A percentile compares a stretch with the other conserved stretches of the same genome.
Conservation (phyloP, 1,140 invertebrate genomes). For the Aphelenchoides avenae region DNA sequence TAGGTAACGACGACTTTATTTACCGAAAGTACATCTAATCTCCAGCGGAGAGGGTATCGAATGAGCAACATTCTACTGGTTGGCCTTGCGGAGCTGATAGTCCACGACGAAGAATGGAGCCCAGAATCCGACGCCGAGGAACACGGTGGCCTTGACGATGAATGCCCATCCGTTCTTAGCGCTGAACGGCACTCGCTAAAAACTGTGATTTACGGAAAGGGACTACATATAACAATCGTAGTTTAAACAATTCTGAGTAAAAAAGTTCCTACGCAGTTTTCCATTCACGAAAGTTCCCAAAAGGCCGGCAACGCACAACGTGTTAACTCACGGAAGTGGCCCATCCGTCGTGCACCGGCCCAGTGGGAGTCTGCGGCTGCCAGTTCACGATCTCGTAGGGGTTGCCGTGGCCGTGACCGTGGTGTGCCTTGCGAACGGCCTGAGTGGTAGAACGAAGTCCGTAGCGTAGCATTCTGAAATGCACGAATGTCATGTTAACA, state of each 20-base stretch:
- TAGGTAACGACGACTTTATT: no score
- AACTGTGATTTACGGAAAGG: slow-evolving; percentile 13
- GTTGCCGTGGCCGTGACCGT: slow-evolving; percentile 30
- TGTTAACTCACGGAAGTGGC: slow-evolving; percentile 41
- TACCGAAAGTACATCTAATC: no score
- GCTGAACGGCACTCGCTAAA: neutral
- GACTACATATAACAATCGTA: slow-evolving; percentile 27
- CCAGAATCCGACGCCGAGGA: slow-evolving; percentile 43
- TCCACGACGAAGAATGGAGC: slow-evolving; percentile 48
- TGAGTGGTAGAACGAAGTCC: slow-evolving; percentile 30
- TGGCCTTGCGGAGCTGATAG: slow-evolving; percentile 43
- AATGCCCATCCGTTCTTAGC: slow-evolving; percentile 34
- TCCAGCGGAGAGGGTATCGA: no score
- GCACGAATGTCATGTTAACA: no score
- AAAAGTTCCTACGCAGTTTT: neutral
- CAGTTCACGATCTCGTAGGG: slow-evolving; percentile 21
- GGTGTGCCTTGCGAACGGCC: slow-evolving; percentile 30
- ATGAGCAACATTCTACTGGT: no score
- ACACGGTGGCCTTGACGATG: slow-evolving; percentile 31
- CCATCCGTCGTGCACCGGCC: slow-evolving; percentile 41
- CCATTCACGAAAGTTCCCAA: no score
- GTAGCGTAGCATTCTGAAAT: no score
- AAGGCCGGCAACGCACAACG: no score
- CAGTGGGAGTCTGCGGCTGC: slow-evolving; percentile 36
- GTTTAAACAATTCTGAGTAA: neutral